Evolutionary conservation across 64 coral and sea anemone genomes (phyloP), one percentile per base, ranked within the genome.

Genomic region (Hydrozoanthus tunicans): DNA sequence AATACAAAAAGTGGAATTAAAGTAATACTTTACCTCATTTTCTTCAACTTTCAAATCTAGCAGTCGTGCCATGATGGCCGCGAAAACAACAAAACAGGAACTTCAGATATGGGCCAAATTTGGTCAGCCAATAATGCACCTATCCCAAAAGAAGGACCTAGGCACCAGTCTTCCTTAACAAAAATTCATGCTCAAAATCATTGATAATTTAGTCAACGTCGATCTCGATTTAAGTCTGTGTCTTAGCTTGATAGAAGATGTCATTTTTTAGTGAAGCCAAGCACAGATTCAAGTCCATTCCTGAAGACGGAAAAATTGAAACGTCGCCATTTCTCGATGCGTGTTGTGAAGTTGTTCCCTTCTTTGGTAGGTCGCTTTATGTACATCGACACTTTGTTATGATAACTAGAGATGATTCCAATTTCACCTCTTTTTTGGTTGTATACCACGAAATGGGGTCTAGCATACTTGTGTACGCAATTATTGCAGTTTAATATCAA

Each of bases 181-280:
- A 56, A 79, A 58, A 84, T 43, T 43, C 32, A 43, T 43, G 63
- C 81, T 63, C 81, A 54, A 17, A 51, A 53, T 84, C 64, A 14
- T 14, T 9, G 32, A 70, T 24, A 53, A 1, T 73, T 3, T 70
- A 9, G 3, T 58, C 5, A n/a, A 7, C 15, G 56, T 68, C 53
- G 69, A 88, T 88, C n/a, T 73, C 24, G 15, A 73, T 59, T 20
- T 43, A 20, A 43, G 27, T 57, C 58, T 73, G 55, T 26, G 7
- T 60, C 25, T 60, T 58, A 88, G 24, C 20, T 86, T 9, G 5
- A 73, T 11, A 60, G 55, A 94, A 59, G 15, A 99, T 96, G 97
- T 91, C 94, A 6, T 99, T 99, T 94, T 99, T 99, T 70, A 90
- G 92, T 59, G 89, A 96, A 54, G 97, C 97, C 56, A 91, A 91